Conservation (phyloP, 2,113 vertebrate species). For the Oreochromis niloticus region DNA sequence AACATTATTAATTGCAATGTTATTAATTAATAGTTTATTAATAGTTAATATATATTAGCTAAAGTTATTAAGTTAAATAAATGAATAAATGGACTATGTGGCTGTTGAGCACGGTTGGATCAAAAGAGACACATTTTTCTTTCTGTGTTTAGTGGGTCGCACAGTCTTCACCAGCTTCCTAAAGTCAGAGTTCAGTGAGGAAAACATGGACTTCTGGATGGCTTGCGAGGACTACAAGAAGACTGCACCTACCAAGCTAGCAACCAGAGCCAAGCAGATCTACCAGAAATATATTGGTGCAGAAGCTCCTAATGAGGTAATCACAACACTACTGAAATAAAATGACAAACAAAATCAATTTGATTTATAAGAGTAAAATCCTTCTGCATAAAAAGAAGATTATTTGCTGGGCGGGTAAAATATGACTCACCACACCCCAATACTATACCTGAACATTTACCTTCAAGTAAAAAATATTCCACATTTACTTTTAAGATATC, state of each 20-base stretch:
- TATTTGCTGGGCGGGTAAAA: background rate
- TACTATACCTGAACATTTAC: background rate
- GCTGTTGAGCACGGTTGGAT: background rate
- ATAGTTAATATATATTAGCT: background rate
- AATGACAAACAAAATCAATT: background rate
- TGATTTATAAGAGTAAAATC: background rate
- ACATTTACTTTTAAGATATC: background rate
- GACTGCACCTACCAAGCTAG: slow-evolving; percentile 66
- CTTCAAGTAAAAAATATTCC: background rate
- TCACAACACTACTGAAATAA: background rate
- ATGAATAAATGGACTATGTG: background rate
- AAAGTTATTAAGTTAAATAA: background rate
- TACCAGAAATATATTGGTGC: slow-evolving; percentile 82
- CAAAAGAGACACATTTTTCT: background rate
- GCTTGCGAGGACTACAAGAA: slow-evolving; percentile 88
- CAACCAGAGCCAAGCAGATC: slow-evolving; percentile 79
- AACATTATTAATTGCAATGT: background rate
- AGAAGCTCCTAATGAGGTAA: slow-evolving; percentile 85
- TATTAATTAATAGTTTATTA: background rate
- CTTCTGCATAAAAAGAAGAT: background rate
- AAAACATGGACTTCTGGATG: slow-evolving; percentile 90
- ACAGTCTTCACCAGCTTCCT: slow-evolving; percentile 81
- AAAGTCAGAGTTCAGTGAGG: slow-evolving; percentile 87
- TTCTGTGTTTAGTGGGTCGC: slow-evolving; percentile 72
- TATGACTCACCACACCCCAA: background rate